Base-by-base conservation (phyloP, 2,888 invertebrate species). In the Ochropleura plecta region DNA sequence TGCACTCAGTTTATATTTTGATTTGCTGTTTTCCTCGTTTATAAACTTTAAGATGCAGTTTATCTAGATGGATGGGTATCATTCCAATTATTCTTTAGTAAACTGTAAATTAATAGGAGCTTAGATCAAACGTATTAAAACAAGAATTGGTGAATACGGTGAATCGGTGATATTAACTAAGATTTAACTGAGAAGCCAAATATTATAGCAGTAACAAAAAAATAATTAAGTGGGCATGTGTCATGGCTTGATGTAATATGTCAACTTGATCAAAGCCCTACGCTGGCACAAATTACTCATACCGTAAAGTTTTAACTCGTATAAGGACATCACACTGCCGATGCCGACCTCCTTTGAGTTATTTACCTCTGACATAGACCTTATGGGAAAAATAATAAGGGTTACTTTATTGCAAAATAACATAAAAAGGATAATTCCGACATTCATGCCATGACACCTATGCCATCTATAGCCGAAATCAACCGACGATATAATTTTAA, bases 21-120 rank as follows among this genome's bases (percentile, higher is more conserved):
- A 63, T 78, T 74, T 79, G 70, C 59, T 76, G 64, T 71, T 77
- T 73, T 75, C 64, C 20, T 60, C 57, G 68, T 82, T 73, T 55
- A 42, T 70, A 55, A 51, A 55, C 55, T 70, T 68, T 59, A 44
- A 67, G 49, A 49, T 63, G 65, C 66, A 70, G 55, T 82, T 73
- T 74, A 46, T n/a, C 12, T 62, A 66, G 72, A 81, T 83, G 75
- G 48, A 78, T 73, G 59, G 65, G 30, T 65, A 68, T 71, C 9
- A 60, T 53, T 64, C 51, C 63, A 46, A 72, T 70, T 49, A 53
- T 72, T 65, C 6, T 59, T 46, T 68, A 55, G 68, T 70, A 42
- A 81, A 81, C 66, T 73, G 77, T 77, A 65, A 73, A 80, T 68
- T 70, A 57, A 69, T 83, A 16, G 40, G 16, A 59, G 68, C 44